Conservation (phyloP, 2,113 vertebrate species). For the Peucedramus taeniatus region DNA sequence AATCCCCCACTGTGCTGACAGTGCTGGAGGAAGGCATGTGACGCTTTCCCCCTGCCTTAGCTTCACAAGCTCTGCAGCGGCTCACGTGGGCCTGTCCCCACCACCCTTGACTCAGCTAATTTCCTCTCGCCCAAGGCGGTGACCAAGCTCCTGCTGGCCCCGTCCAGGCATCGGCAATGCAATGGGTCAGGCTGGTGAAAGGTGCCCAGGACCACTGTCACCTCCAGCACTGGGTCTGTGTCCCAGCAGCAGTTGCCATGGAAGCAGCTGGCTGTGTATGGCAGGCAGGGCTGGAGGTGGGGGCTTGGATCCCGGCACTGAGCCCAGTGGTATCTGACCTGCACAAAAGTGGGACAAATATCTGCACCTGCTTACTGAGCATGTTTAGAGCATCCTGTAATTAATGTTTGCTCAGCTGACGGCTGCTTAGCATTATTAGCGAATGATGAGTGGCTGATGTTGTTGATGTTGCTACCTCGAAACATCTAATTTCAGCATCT, state of each 20-base stretch:
- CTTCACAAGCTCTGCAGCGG: not conserved
- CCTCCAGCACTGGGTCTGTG: accelerated
- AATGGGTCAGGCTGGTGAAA: accelerated
- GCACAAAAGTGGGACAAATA: not conserved
- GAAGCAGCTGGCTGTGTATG: accelerated
- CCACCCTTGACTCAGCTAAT: constrained; percentile 29
- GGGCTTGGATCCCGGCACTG: accelerated
- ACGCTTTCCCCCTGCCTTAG: not conserved
- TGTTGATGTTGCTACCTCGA: not conserved
- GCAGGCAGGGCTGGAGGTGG: not conserved
- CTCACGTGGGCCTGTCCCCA: not conserved
- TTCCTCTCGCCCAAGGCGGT: not conserved
- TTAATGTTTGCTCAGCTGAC: constrained; percentile 16
- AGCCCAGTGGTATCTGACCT: not conserved
- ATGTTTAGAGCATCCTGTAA: constrained; percentile 7
- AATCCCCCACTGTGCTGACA: not conserved
- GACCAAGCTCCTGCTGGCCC: not conserved
- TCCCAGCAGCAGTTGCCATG: not conserved
- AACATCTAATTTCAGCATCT: constrained; percentile 39
- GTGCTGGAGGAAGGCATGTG: not conserved
- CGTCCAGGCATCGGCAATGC: accelerated
- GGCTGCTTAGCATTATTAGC: not conserved
- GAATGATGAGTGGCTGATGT: not conserved
- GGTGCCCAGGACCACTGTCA: not conserved
- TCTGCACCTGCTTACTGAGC: not conserved